Percentiles rank a stretch among this genome's conserved stretches.
Conservation (phyloP, 2,888 invertebrate species). For the Cheilosia variabilis region DNA sequence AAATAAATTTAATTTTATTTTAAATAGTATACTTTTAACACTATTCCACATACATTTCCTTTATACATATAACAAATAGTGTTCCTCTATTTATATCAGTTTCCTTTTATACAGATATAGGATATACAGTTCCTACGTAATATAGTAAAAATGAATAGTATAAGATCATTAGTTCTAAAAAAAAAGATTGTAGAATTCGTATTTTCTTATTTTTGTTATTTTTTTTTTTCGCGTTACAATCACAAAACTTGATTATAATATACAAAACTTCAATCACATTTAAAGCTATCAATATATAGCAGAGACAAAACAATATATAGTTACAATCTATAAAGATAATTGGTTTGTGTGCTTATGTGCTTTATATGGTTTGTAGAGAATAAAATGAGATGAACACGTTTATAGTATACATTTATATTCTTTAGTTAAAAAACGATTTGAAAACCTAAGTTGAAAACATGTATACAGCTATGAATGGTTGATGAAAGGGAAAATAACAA, state of each 20-base stretch:
- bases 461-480: not conserved
- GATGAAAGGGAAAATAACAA: not conserved
- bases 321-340: constrained; percentile 40
- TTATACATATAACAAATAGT: constrained; percentile 50
- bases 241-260: constrained; percentile 57
- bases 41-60: constrained; percentile 53
- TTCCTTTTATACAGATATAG: constrained; percentile 9
- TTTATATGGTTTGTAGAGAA: constrained; percentile 30
- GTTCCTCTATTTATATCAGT: constrained; percentile 19
- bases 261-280: constrained; percentile 63
- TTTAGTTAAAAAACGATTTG: not conserved
- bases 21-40: constrained; percentile 47
- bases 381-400: too few species aligned
- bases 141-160: constrained; percentile 28
- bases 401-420: too few species aligned
- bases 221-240: constrained; percentile 3
- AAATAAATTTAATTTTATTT: constrained; percentile 51
- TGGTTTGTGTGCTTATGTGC: constrained; percentile 54
- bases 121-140: constrained; percentile 20
- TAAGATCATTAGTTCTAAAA: constrained; percentile 37
- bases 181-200: not conserved
- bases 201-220: too few species aligned
- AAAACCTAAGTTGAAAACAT: not conserved
- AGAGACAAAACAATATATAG: constrained; percentile 18
- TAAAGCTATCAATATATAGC: constrained; percentile 70